Evolutionary conservation across 2,888 invertebrate genomes (phyloP).

Genomic region (Monochamus alternatus): DNA sequence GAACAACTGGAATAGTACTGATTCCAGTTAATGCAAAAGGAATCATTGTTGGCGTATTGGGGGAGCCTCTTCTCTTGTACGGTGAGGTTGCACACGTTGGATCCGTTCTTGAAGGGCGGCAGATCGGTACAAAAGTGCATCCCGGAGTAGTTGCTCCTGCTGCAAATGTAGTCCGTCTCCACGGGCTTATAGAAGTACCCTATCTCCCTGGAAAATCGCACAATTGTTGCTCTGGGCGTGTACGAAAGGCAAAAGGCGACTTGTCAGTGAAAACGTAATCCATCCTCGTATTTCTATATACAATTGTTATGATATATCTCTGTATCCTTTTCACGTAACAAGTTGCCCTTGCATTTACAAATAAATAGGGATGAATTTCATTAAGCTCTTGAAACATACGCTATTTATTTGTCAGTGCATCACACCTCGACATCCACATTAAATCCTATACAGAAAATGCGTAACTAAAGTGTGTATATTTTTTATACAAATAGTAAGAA

Average conservation of each 20-base stretch:
- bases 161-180: conserved; percentile 98
- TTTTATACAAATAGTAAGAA: conserved; percentile 1
- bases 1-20: conserved; percentile 97
- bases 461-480: not conserved
- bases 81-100: conserved; percentile 84
- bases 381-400: not conserved
- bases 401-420: not conserved
- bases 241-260: conserved; percentile 2
- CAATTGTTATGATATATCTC: no score
- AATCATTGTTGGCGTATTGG: conserved; percentile 63
- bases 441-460: not conserved
- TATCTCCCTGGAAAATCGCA: conserved; percentile 71
- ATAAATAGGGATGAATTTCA: not conserved
- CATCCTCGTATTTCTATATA: no score
- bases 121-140: conserved; percentile 93
- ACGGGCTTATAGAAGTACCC: conserved; percentile 85
- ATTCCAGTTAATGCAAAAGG: conserved; percentile 98
- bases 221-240: conserved; percentile 28
- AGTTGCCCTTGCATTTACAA: conserved; percentile 1
- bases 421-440: not conserved
- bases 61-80: conserved; percentile 63
- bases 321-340: not conserved
- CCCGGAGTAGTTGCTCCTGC: conserved; percentile 92
- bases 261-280: not conserved
- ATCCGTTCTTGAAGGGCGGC: conserved; percentile 84